Base-by-base conservation (phyloP, 2,797 vertebrate species). In the Pogoniulus pusillus region DNA sequence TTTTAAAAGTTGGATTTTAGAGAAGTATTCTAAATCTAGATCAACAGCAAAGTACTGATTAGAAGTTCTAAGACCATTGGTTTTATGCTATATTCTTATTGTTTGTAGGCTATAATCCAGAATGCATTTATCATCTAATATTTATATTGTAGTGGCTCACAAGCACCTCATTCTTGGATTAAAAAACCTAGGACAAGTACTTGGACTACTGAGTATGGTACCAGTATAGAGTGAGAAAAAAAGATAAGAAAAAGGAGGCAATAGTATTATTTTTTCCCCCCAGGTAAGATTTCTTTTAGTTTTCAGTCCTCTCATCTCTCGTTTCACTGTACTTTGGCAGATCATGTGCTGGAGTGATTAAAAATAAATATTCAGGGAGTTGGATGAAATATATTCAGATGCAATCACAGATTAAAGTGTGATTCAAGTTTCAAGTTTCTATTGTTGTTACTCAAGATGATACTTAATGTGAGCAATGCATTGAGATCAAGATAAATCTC, bases 391-490 rank as follows among this genome's bases (percentile, higher is more conserved):
- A 69, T 60, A 93, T 89, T 92, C 82, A 91, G 53, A 83, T 66
- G n/a, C 14, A 79, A 91, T 93, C 71, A 83, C 34, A 87, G 45
- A 93, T 82, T 75, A 79, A 94, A 92, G 30, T 76, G 85, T 37
- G 75, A 90, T 90, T 94, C 69, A 89, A 81, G 58, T 87, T 90
- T 91, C 43, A 64, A 75, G 77, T 76, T 95, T 85, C 80, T 82
- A 43, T 81, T 94, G 74, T 90, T 91, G 47, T 75, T 73, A 66
- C 59, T 94, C 66, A 89, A 89, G 77, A 81, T 76, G 43, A 30
- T 76, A 64, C 82, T 94, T 94, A 85, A 80, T 81, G 55, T 63
- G 55, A 87, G 53, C 30, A 90, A 73, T 59, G 63, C 32, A 53
- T 3, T 82, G 60, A 85, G 73, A 89, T 91, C 70, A 93, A 87